Percentiles rank a stretch among this genome's conserved stretches.
These are phyloP conservation scores for Sorex maritimensis DNA, from an alignment of 2,797 vertebrate species.

Conservation along the genomic window DNA sequence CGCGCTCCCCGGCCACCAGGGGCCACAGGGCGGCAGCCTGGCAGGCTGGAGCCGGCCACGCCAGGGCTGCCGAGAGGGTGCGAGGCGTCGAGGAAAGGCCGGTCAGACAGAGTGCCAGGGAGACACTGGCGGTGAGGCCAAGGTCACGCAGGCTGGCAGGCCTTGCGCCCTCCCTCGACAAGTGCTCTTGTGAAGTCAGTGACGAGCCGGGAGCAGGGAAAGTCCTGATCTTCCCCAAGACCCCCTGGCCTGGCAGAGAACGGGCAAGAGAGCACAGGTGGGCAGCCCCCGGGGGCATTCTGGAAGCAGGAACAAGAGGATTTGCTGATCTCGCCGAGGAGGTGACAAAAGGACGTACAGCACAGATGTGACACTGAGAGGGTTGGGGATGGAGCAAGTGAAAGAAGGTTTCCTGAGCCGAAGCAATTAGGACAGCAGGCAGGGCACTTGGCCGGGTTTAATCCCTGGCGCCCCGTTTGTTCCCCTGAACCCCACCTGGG, in stretches of 20 bases:
- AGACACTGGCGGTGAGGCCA: background rate
- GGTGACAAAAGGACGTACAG: background rate
- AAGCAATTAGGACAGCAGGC: too few species aligned
- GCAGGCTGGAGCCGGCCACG: background rate
- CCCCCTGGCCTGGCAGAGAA: background rate
- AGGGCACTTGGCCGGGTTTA: too few species aligned
- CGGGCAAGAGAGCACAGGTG: background rate
- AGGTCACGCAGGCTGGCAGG: background rate
- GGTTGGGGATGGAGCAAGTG: background rate
- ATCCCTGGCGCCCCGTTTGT: background rate
- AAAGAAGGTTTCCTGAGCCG: background rate
- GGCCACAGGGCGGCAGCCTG: constrained; percentile 6
- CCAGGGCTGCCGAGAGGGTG: constrained; percentile 18
- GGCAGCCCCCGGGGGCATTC: background rate
- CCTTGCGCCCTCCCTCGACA: background rate
- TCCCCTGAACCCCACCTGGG: background rate
- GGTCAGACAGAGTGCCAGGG: background rate
- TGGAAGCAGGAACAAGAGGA: background rate
- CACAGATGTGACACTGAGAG: constrained; percentile 7
- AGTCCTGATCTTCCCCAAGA: background rate
- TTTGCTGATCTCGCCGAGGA: background rate
- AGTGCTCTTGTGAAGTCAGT: background rate
- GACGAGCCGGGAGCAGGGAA: background rate
- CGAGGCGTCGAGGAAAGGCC: background rate
- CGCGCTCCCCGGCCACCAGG: background rate